Conservation (phyloP, 2,888 invertebrate species). For the Ceriagrion tenellum region DNA sequence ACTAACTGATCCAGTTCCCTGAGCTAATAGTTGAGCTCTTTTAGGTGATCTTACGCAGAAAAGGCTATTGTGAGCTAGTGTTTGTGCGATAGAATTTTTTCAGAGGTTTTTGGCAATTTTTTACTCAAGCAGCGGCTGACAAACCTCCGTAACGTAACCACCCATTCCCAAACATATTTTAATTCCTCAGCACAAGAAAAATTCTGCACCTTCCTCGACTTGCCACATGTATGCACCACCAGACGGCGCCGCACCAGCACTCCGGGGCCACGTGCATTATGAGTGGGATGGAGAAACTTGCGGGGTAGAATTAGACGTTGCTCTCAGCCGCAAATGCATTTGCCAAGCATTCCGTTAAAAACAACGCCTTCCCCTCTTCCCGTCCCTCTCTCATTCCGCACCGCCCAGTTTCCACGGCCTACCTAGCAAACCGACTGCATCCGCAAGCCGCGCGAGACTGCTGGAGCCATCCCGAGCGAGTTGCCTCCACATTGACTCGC, state of each 20-base stretch:
- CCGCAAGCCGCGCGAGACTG: too few relatives aligned
- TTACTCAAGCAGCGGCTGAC: not conserved
- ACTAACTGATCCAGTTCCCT: too few relatives aligned
- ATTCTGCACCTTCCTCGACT: too few relatives aligned
- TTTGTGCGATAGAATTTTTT: too few relatives aligned
- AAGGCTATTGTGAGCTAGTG: too few relatives aligned
- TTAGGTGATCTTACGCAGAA: too few relatives aligned
- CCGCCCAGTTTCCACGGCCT: not conserved
- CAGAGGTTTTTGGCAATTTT: not conserved
- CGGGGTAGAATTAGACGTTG: not conserved
- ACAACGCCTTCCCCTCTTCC: not conserved
- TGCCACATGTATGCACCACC: too few relatives aligned
- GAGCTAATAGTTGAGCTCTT: too few relatives aligned
- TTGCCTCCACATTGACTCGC: too few relatives aligned
- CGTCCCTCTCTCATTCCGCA: not conserved
- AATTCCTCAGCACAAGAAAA: not conserved
- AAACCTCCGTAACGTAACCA: not conserved
- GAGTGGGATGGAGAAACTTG: not conserved
- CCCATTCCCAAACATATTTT: not conserved
- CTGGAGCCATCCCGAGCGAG: too few relatives aligned
- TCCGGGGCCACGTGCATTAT: slow-evolving; percentile 14
- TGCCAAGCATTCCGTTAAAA: not conserved
- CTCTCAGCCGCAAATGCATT: slow-evolving; percentile 30
- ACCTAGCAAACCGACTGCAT: too few relatives aligned
- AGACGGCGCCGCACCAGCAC: not conserved